Conservation (phyloP, 2,113 vertebrate species). For the Lophius piscatorius region DNA sequence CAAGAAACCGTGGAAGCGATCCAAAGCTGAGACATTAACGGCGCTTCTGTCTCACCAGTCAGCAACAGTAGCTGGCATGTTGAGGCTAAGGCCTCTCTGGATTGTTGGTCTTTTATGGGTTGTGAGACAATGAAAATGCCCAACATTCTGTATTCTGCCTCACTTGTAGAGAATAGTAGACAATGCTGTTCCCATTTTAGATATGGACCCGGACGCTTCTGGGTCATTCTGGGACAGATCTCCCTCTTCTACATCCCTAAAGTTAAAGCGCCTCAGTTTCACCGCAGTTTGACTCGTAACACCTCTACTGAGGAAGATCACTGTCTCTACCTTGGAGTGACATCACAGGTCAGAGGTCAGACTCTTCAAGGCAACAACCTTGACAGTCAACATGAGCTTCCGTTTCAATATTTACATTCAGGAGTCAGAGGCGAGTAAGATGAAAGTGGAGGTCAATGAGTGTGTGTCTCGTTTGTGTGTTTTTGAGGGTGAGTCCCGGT, state of each 20-base stretch:
- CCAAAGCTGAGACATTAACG: conserved; percentile 30
- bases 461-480: conserved; percentile 11
- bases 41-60: conserved; percentile 38
- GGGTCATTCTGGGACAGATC: conserved; percentile 3
- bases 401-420: conserved; percentile 26
- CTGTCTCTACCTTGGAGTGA: conserved; percentile 8
- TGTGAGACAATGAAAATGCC: conserved; percentile 20
- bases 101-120: conserved; percentile 23
- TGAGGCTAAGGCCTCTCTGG: conserved; percentile 26
- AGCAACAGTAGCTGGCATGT: conserved; percentile 41
- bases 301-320: conserved; percentile 1
- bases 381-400: conserved; percentile 18
- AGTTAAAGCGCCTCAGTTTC: too few species aligned
- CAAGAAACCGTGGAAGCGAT: conserved; percentile 16
- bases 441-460: conserved; percentile 38
- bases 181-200: conserved; percentile 22
- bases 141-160: conserved; percentile 29
- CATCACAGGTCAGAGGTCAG: conserved; percentile 35
- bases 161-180: conserved; percentile 40
- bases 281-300: neutral
- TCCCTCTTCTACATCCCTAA: neutral
- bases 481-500: conserved; percentile 6
- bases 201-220: conserved; percentile 4
- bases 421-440: conserved; percentile 31
- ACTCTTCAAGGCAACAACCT: conserved; percentile 2